Conservation (phyloP, 1,140 invertebrate species). For the Drosophila nigromelanica region DNA sequence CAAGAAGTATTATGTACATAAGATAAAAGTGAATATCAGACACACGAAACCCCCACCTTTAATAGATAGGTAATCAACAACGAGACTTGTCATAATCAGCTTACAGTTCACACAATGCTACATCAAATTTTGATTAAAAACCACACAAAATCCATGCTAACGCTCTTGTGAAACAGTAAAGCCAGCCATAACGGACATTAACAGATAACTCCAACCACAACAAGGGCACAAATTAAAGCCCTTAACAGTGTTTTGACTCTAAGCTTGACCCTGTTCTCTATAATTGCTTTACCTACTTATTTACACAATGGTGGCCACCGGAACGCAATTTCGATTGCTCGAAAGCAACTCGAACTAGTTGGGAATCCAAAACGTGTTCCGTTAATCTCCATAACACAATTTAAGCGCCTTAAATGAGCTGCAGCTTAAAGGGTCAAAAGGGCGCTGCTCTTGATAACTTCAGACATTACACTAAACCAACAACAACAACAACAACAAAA, state of each 20-base stretch:
- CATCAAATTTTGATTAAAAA: slow-evolving; percentile 41
- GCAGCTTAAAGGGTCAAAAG: slow-evolving; percentile 59
- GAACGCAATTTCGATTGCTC: slow-evolving; percentile 23
- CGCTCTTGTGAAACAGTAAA: slow-evolving; percentile 38
- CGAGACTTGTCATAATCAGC: slow-evolving; percentile 38
- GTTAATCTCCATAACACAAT: slow-evolving; percentile 76
- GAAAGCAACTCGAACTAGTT: slow-evolving; percentile 39
- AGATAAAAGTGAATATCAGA: not conserved
- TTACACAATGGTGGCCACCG: slow-evolving; percentile 28
- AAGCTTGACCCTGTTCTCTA: slow-evolving; percentile 47
- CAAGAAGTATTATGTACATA: too few relatives aligned
- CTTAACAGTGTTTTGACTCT: not conserved
- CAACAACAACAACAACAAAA: slow-evolving; percentile 9
- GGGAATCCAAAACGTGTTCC: slow-evolving; percentile 48
- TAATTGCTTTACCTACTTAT: slow-evolving; percentile 65
- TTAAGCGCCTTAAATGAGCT: slow-evolving; percentile 76
- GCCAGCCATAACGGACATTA: slow-evolving; percentile 28
- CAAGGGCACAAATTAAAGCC: slow-evolving; percentile 7
- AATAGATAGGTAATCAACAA: slow-evolving; percentile 5
- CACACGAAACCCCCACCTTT: not conserved
- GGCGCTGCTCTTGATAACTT: slow-evolving; percentile 10
- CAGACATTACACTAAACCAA: slow-evolving; percentile 17
- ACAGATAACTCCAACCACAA: slow-evolving; percentile 23
- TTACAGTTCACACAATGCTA: slow-evolving; percentile 33
- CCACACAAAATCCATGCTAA: not conserved